Base-by-base conservation (phyloP, 2,888 invertebrate species). In the Molorchus minor region DNA sequence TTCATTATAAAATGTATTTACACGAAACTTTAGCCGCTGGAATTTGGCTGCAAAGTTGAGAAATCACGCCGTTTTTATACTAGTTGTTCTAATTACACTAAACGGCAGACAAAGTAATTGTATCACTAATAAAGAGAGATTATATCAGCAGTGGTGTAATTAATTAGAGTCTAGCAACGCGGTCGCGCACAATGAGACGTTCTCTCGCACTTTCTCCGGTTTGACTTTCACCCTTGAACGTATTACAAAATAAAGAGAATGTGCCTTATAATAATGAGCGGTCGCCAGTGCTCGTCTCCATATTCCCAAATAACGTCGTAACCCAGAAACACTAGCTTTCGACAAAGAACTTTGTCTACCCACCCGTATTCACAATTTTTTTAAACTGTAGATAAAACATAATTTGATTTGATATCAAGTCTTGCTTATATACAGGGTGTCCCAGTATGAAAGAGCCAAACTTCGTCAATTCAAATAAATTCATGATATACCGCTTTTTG, bases 161-260 rank as follows among this genome's bases (percentile, higher is more conserved):
- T 58, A 58, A 45, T 54, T 56, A 38, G 41, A 46, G 20, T 35
- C 58, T 30, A 46, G 19, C 52, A 41, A 45, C 46, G 36, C 59
- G 54, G 56, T 45, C 54, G 35, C 38, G 33, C 45, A 55, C 41
- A 52, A 52, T 35, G 41, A 38, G 58, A 51, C 56, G 56, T 41
- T 56, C 55, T 56, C 66, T 56, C 41, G 57, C 66, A 70, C 69
- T 71, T 71, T 73, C 69, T 71, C 73, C 70, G 61, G 68, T 69
- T 71, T 73, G 73, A 75, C 75, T 75, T 75, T 75, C 75, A 75
- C 75, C 74, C 75, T 75, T 75, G 74, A 73, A 58, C 61, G 58
- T 70, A 73, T 74, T 75, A 75, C 72, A 70, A 72, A 72, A 74
- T 71, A 64, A n/a, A 65, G 65, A 64, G 68, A 65, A 65, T 65